phyloP scores from a whole-genome alignment of 2,797 vertebrate genomes.

The Mormyrus proboscirostris region DNA sequence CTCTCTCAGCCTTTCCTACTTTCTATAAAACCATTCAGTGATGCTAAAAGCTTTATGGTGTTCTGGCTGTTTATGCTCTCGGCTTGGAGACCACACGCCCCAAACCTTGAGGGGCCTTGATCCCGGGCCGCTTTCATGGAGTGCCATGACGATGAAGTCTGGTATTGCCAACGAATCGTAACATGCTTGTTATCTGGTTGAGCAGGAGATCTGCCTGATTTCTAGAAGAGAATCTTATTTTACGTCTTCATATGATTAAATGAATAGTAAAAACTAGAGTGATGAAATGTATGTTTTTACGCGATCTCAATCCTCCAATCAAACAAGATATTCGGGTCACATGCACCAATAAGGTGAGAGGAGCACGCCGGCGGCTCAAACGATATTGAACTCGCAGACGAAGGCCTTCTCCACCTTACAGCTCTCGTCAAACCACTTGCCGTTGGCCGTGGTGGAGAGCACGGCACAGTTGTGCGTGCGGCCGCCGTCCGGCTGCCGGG shows the following conservation, averaged over 20 bases:
- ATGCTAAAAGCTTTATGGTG: background rate
- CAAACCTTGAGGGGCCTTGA: background rate
- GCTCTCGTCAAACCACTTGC: conserved; percentile 88
- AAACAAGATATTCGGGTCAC: background rate
- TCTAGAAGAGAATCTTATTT: background rate
- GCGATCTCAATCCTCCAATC: background rate
- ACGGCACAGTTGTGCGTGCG: conserved; percentile 79
- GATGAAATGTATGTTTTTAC: background rate
- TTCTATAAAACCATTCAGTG: background rate
- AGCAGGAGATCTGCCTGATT: background rate
- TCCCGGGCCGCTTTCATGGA: background rate
- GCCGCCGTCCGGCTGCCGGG: conserved; percentile 81
- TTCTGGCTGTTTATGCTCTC: background rate
- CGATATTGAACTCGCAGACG: conserved; percentile 87
- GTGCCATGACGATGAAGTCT: background rate
- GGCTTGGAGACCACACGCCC: background rate
- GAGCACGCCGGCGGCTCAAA: conserved; percentile 51
- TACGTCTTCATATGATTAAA: background rate
- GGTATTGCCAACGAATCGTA: background rate
- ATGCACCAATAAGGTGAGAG: background rate
- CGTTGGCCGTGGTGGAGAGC: conserved; percentile 66
- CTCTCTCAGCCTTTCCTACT: background rate
- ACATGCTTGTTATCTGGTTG: background rate
- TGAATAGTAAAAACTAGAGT: background rate
- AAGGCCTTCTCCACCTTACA: conserved; percentile 78